Conservation (phyloP, 2,888 invertebrate genomes). For the Hoplodrina blanda region DNA sequence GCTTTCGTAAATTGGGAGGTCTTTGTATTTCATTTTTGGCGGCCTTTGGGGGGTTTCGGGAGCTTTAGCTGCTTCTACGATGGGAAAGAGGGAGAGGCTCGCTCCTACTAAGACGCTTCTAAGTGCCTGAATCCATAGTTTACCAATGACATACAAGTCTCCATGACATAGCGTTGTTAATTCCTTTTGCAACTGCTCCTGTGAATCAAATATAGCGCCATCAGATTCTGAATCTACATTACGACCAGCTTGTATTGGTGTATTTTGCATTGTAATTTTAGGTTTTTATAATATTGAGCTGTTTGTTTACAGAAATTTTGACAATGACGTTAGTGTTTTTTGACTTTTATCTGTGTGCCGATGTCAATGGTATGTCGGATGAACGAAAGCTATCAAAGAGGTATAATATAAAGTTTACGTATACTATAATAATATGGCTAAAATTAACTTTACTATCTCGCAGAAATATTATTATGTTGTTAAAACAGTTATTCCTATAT, state of each 20-base stretch:
- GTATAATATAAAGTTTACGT: background rate
- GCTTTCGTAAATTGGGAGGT: constrained; percentile 76
- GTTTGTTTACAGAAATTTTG: constrained; percentile 66
- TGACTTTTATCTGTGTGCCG: background rate
- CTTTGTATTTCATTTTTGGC: constrained; percentile 79
- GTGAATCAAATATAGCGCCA: constrained; percentile 49
- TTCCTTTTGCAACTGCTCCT: constrained; percentile 56
- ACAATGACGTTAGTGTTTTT: constrained; percentile 43
- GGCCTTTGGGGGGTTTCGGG: constrained; percentile 65
- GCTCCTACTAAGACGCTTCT: constrained; percentile 69
- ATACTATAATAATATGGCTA: background rate
- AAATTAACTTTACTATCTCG: too few species aligned
- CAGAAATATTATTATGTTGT: too few species aligned
- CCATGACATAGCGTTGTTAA: constrained; percentile 63
- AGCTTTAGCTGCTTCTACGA: constrained; percentile 71
- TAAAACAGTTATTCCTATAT: too few species aligned
- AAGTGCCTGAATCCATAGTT: constrained; percentile 73
- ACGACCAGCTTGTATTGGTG: background rate
- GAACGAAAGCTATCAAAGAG: too few species aligned
- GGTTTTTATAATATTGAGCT: constrained; percentile 32
- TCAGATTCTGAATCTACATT: background rate
- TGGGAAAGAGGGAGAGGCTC: constrained; percentile 71
- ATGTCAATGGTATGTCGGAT: background rate
- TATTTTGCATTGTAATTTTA: constrained; percentile 49
- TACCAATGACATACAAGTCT: constrained; percentile 75